These are phyloP conservation scores for Scolopax bukidnonensis DNA, from an alignment of 2,797 vertebrate genomes.

Conservation along the genomic window DNA sequence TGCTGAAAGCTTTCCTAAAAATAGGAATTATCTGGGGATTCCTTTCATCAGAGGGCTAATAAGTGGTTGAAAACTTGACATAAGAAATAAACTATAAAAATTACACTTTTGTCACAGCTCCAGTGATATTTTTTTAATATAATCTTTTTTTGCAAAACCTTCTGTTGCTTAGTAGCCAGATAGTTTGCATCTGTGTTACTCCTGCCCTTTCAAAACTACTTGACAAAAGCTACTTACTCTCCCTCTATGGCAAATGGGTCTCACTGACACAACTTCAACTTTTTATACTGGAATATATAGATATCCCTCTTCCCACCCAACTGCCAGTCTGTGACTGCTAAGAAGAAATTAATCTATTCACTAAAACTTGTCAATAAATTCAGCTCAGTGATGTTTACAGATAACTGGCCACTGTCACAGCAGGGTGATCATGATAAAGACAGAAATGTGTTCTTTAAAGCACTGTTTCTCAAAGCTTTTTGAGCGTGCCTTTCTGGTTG, in stretches of 20 bases:
- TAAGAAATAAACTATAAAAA: constrained; percentile 1
- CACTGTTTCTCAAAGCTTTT: neutral
- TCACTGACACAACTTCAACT: neutral
- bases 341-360: neutral
- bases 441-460: neutral
- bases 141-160: neutral
- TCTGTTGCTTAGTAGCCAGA: constrained; percentile 32
- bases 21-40: neutral
- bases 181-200: neutral
- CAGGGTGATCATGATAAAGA: neutral
- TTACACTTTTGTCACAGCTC: neutral
- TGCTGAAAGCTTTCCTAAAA: constrained; percentile 26
- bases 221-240: neutral
- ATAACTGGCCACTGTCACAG: neutral
- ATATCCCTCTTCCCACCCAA: neutral
- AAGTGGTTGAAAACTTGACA: constrained; percentile 33
- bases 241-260: neutral
- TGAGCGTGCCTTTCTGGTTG: neutral
- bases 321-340: neutral
- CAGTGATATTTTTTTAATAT: constrained; percentile 3
- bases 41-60: neutral
- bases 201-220: neutral
- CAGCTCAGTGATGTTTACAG: neutral
- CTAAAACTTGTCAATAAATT: neutral
- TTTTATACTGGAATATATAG: neutral